Evolutionary conservation across 2,888 invertebrate species (phyloP).

Genomic region (Protophormia terraenovae): DNA sequence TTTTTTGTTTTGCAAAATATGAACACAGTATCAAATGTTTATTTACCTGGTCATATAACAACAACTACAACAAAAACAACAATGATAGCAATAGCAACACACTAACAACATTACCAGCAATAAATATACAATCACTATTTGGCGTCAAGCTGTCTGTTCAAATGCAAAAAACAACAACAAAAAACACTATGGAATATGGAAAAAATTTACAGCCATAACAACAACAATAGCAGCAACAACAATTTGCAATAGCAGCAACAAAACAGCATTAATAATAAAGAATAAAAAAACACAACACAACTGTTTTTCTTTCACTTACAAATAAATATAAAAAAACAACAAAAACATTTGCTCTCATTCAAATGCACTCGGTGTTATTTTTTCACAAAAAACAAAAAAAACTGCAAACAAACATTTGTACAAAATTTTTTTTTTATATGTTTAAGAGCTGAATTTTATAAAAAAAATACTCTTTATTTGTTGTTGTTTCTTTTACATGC

Average conservation of each 20-base stretch:
- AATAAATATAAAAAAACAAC: neutral
- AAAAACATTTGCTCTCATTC: no score
- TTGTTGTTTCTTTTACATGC: neutral
- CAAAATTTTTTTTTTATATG: no score
- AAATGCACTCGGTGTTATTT: no score
- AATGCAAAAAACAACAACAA: no score
- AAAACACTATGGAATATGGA: slow-evolving; percentile 39
- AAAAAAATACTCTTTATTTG: no score
- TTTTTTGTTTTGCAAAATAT: slow-evolving; percentile 69
- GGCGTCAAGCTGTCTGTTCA: slow-evolving; percentile 65
- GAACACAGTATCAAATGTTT: slow-evolving; percentile 68
- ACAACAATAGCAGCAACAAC: slow-evolving; percentile 41
- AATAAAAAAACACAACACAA: slow-evolving; percentile 21
- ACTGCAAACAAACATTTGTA: neutral
- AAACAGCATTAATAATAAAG: slow-evolving; percentile 33
- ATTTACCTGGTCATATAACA: slow-evolving; percentile 47
- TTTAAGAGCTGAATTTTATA: no score
- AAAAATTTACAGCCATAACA: neutral
- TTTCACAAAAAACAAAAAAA: slow-evolving; percentile 1
- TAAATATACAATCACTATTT: slow-evolving; percentile 49
- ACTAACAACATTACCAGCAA: slow-evolving; percentile 44
- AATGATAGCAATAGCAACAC: slow-evolving; percentile 12
- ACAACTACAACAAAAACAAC: slow-evolving; percentile 21
- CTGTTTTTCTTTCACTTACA: slow-evolving; percentile 22
- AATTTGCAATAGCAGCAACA: neutral